Base-by-base conservation (phyloP, 2,113 vertebrate species). In the Mellivora capensis region DNA sequence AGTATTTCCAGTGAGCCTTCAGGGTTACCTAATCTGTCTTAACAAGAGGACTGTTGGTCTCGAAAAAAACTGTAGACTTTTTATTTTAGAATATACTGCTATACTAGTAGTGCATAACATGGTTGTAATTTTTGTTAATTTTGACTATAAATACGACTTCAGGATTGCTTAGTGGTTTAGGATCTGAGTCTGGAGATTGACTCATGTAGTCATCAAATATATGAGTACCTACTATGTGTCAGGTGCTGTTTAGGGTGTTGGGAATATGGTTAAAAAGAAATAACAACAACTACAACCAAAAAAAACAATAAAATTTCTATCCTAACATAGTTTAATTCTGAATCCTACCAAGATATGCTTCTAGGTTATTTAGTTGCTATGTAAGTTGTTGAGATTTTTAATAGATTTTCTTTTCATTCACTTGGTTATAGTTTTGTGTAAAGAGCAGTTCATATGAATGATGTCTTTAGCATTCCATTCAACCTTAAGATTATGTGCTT, bases 381-480 rank as follows among this genome's bases (percentile, higher is more conserved):
- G 80, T 93, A 93, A 59, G 71, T 90, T 69, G 17, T 59, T 87
- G 17, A 67, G 67, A 90, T 29, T 95, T 95, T 93, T 72, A 21
- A 59, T 85, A 89, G 47, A 12, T 57, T 93, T 15, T 89, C 14
- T 93, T 84, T 71, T 91, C 29, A 79, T 80, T 82, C 25, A 87
- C 18, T 47, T 87, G 64, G 62, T 52, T 79, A 39, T 97, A 89
- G 20, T 91, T 44, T 92, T 97, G 23, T 77, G 21, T 86, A 81
- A 91, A 90, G 59, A 94, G 37, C 54, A 95, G 61, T 94, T 97
- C 6, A 71, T 87, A 83, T 62, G 7, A 96, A 87, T 87, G 29
- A 49, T 96, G 47, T 93, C 83, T 86, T 92, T 27, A 62, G 11
- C 44, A 4, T 74, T 81, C 17, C 20, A 90, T 91, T 95, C 71